Evolutionary conservation across 2,797 vertebrate genomes (phyloP), one percentile per base, ranked within the genome.

Genomic region (Oreochromis grahami): DNA sequence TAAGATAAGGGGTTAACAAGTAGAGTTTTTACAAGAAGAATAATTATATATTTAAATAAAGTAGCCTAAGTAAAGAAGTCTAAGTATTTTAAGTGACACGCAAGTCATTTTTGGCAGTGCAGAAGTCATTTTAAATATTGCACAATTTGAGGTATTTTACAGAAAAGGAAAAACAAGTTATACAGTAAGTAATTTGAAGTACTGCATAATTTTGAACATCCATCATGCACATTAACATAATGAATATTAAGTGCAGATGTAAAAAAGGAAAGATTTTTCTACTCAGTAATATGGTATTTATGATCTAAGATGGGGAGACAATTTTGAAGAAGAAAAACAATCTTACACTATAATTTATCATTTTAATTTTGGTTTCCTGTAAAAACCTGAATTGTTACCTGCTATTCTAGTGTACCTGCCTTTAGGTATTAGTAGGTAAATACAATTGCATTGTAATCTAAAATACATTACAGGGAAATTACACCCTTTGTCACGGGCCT

Each of bases 231-330:
- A 60, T 60, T 12, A 34, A 36, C 6, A 19, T 60, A 34, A 60
- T 1, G 56, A 60, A 36, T 36, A 60, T 60, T 60, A 34, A 60
- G 7, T 34, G 15, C 56, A 34, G 2, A 60, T 36, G 2, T 60
- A 34, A 52, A 34, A 19, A 7, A 58, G 17, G 29, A 9, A 7
- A 34, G 5, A 60, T 36, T 34, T 5, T 60, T 60, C 17, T 32
- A 60, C 17, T 60, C 56, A 34, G 7, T 60, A 34, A 11, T 34
- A 19, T 34, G 9, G 29, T 60, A 0, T 36, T 36, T 36, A 36
- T 19, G 15, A 3, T 34, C 0, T 60, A 60, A 60, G 29, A 7
- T 32, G 29, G 0, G 13, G 43, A 45, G 13, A 45, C 13, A n/a
- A n/a, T n/a, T n/a, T n/a, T n/a, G n/a, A n/a, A n/a, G n/a, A n/a